Evolutionary conservation across 2,888 invertebrate genomes (phyloP).

Genomic region (Ernsta delagoae): DNA sequence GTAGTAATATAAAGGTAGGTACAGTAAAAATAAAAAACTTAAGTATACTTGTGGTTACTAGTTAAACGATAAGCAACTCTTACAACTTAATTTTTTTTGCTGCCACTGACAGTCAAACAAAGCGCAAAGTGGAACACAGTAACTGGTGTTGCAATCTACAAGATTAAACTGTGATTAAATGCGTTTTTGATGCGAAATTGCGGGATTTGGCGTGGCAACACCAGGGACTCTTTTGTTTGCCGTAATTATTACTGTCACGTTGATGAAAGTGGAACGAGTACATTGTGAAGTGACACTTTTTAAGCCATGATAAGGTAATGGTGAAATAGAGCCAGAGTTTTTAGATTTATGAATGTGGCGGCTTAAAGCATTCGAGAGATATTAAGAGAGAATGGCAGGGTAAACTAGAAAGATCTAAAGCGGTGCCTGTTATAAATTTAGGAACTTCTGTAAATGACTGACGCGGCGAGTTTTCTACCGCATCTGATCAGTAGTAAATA

Average conservation of each 20-base stretch:
- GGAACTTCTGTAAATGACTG: neutral
- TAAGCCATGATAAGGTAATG: slow-evolving; percentile 34
- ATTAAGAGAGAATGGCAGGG: slow-evolving; percentile 2
- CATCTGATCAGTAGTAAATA: neutral
- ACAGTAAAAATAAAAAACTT: no score
- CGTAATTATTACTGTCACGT: slow-evolving; percentile 34
- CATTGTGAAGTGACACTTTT: slow-evolving; percentile 34
- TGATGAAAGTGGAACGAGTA: slow-evolving; percentile 27
- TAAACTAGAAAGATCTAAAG: neutral
- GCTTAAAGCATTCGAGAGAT: neutral
- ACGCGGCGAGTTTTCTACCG: neutral
- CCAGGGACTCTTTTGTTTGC: slow-evolving; percentile 31
- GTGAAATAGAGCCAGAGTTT: slow-evolving; percentile 24
- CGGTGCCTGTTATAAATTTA: neutral
- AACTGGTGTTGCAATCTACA: slow-evolving; percentile 56
- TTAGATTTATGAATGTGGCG: slow-evolving; percentile 13
- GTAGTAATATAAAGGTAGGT: no score
- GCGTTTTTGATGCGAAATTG: slow-evolving; percentile 57
- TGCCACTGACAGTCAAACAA: neutral
- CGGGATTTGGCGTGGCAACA: slow-evolving; percentile 39
- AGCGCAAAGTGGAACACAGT: slow-evolving; percentile 46
- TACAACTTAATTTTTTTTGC: no score
- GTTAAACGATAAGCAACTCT: no score
- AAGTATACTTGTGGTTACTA: no score
- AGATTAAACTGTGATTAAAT: slow-evolving; percentile 72